These are phyloP conservation scores for Papilio helenus DNA, from an alignment of 1,140 invertebrate genomes.

Conservation along the genomic window DNA sequence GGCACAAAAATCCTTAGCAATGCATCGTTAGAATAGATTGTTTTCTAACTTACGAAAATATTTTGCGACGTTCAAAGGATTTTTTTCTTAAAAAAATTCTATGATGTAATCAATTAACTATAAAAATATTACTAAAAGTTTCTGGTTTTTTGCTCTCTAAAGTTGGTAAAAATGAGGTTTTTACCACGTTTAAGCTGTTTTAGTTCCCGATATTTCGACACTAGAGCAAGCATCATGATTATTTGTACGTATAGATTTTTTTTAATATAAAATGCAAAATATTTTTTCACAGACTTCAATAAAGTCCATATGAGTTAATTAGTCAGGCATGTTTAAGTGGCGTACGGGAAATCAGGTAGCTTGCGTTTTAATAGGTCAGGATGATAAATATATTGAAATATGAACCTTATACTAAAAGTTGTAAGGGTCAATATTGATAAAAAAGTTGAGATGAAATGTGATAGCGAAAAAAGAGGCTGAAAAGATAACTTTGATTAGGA, in stretches of 20 bases:
- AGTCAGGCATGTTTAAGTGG: conserved; percentile 17
- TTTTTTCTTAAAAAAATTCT: no score
- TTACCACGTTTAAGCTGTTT: no score
- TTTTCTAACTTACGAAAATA: no score
- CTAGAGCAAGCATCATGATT: no score
- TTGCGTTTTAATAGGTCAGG: conserved; percentile 2
- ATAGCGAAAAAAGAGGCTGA: not conserved
- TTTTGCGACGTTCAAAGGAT: no score
- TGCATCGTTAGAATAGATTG: no score
- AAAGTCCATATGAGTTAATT: conserved; percentile 7
- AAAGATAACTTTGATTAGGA: conserved; percentile 22
- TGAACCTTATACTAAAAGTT: not conserved
- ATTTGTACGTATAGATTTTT: not conserved
- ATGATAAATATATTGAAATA: not conserved
- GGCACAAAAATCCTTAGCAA: no score
- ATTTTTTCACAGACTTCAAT: not conserved
- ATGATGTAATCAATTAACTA: no score
- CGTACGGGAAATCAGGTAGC: conserved; percentile 5
- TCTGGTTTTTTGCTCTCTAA: no score
- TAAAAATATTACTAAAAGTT: no score
- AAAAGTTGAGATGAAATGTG: not conserved
- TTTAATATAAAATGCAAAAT: not conserved
- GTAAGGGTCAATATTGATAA: not conserved
- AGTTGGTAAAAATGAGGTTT: no score
- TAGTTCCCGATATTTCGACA: no score